Conservation (phyloP, 2,113 vertebrate genomes). For the Oryzias javanicus region DNA sequence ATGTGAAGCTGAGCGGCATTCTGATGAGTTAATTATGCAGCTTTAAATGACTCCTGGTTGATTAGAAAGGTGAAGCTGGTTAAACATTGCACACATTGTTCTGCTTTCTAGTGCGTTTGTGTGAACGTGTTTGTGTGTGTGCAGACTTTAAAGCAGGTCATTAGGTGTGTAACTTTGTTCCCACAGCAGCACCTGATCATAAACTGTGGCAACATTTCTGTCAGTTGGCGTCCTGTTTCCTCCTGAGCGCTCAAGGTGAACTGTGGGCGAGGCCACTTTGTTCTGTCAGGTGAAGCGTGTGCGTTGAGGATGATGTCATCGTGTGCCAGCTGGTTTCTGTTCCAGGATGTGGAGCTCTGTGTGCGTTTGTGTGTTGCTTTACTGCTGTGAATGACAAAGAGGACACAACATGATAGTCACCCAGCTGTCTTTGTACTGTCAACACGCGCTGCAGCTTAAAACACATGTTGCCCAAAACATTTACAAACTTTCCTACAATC, state of each 20-base stretch:
- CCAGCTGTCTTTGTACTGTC: constrained; percentile 20
- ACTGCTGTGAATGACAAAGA: constrained; percentile 3
- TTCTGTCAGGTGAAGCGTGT: constrained; percentile 27
- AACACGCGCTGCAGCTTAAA: constrained; percentile 16
- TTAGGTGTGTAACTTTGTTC: constrained; percentile 49
- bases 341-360: constrained; percentile 23
- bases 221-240: constrained; percentile 22
- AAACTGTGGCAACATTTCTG: background rate
- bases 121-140: too few relatives aligned
- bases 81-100: too few relatives aligned
- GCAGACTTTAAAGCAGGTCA: background rate
- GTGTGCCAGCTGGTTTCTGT: constrained; percentile 18
- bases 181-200: constrained; percentile 16
- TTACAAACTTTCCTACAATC: constrained; percentile 15
- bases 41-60: too few relatives aligned
- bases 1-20: too few relatives aligned
- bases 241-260: constrained; percentile 43
- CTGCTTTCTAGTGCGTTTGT: too few relatives aligned
- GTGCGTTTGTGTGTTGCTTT: constrained; percentile 22
- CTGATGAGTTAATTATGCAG: too few relatives aligned
- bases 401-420: constrained; percentile 2
- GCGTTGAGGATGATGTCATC: background rate
- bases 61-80: too few relatives aligned
- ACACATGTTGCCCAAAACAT: background rate
- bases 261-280: constrained; percentile 19